Conservation (phyloP, 2,797 vertebrate species). For the Muscicapa striata region DNA sequence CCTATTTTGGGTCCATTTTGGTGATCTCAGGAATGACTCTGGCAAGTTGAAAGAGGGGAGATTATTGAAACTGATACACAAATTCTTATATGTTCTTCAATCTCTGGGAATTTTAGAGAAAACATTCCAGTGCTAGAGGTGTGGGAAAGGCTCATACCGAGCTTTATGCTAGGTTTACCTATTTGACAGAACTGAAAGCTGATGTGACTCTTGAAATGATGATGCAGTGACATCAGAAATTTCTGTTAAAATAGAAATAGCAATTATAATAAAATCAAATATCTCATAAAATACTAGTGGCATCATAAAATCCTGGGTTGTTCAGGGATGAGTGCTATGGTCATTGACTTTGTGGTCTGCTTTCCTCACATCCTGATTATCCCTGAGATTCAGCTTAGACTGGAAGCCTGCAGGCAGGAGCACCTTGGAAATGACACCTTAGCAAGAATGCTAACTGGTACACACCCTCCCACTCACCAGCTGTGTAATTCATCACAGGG, state of each 20-base stretch:
- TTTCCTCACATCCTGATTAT: slow-evolving; percentile 3
- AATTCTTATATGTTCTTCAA: not conserved
- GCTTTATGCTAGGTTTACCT: not conserved
- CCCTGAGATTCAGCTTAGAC: not conserved
- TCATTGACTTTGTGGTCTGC: not conserved
- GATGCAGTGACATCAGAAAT: slow-evolving; percentile 19
- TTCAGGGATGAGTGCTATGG: not conserved
- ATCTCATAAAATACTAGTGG: not conserved
- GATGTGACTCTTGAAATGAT: not conserved
- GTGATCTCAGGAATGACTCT: not conserved
- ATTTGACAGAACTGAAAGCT: not conserved
- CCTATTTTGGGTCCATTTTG: not conserved
- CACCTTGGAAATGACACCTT: slow-evolving; percentile 36
- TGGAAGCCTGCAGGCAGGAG: not conserved
- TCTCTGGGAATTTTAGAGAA: not conserved
- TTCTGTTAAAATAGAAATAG: not conserved
- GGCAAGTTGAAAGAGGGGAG: not conserved
- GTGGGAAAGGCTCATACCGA: not conserved
- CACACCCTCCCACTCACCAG: not conserved
- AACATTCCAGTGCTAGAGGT: not conserved
- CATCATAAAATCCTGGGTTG: not conserved
- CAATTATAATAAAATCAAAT: not conserved
- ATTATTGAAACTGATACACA: not conserved
- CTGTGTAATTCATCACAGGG: not conserved
- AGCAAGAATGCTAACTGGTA: not conserved